Evolutionary conservation across 1,140 invertebrate species (phyloP).

Genomic region (Pinna nobilis): DNA sequence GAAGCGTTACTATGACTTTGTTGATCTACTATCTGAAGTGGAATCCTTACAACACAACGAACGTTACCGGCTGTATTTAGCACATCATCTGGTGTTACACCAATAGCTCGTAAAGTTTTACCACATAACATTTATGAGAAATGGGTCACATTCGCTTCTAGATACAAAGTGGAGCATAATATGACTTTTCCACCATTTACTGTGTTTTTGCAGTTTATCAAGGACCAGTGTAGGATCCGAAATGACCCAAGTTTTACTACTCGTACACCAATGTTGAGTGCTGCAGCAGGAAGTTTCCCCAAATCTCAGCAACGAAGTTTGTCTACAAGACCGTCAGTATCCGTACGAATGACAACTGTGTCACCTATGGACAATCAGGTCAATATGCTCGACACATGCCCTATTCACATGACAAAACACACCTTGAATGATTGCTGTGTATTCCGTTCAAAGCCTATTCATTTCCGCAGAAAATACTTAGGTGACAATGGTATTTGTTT

Average conservation of each 20-base stretch:
- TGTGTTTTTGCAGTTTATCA: neutral
- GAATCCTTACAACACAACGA: too few species aligned
- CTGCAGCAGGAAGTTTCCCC: too few species aligned
- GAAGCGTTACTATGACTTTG: neutral
- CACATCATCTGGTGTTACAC: neutral
- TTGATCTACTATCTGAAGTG: too few species aligned
- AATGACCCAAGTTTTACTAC: too few species aligned
- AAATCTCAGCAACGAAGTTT: too few species aligned
- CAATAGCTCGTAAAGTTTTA: neutral
- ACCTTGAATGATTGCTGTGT: constrained; percentile 25
- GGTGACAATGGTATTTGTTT: constrained; percentile 25
- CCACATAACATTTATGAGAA: neutral
- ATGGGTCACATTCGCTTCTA: neutral
- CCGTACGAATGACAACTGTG: too few species aligned
- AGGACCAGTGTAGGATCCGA: too few species aligned
- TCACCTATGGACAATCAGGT: too few species aligned
- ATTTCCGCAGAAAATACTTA: constrained; percentile 17
- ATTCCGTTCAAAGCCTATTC: constrained; percentile 25
- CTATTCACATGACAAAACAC: constrained; percentile 14
- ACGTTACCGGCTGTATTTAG: neutral
- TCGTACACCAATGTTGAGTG: too few species aligned
- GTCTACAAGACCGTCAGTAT: too few species aligned
- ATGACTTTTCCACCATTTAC: neutral
- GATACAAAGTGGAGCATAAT: neutral
- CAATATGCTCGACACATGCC: too few species aligned